Percentiles rank a stretch among this genome's conserved stretches.
Conservation (phyloP, 2,113 vertebrate genomes). For the Dermatemys mawii region DNA sequence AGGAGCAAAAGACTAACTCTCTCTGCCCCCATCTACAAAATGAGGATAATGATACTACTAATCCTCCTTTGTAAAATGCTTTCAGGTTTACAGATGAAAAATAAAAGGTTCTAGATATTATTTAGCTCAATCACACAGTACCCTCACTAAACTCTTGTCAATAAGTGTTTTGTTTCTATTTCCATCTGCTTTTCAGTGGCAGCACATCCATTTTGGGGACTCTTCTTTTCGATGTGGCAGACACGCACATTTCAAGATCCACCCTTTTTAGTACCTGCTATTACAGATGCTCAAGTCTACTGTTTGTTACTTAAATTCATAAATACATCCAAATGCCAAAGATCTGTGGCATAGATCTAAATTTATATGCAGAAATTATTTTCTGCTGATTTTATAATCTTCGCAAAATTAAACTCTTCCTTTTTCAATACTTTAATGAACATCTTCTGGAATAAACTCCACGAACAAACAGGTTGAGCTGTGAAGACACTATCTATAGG, state of each 20-base stretch:
- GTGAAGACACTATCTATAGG: not conserved
- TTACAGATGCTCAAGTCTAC: not conserved
- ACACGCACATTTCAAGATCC: not conserved
- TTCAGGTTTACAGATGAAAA: not conserved
- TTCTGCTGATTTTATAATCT: not conserved
- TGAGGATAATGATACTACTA: not conserved
- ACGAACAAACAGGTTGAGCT: not conserved
- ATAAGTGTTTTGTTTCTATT: not conserved
- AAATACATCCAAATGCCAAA: not conserved
- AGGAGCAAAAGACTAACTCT: not conserved
- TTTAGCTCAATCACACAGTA: not conserved
- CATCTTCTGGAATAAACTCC: slow-evolving; percentile 14
- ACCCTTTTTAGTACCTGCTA: not conserved
- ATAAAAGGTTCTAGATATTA: not conserved
- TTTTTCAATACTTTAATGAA: not conserved
- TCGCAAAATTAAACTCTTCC: not conserved
- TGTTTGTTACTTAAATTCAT: not conserved
- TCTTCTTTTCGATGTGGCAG: not conserved
- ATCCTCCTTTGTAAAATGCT: not conserved
- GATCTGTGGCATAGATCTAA: not conserved
- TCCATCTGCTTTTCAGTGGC: not conserved
- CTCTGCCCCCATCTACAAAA: not conserved
- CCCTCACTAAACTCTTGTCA: slow-evolving; percentile 9
- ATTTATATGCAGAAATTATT: not conserved
- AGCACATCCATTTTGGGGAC: not conserved